Base-by-base conservation (phyloP, 2,888 invertebrate genomes). In the Chloromyia formosa region DNA sequence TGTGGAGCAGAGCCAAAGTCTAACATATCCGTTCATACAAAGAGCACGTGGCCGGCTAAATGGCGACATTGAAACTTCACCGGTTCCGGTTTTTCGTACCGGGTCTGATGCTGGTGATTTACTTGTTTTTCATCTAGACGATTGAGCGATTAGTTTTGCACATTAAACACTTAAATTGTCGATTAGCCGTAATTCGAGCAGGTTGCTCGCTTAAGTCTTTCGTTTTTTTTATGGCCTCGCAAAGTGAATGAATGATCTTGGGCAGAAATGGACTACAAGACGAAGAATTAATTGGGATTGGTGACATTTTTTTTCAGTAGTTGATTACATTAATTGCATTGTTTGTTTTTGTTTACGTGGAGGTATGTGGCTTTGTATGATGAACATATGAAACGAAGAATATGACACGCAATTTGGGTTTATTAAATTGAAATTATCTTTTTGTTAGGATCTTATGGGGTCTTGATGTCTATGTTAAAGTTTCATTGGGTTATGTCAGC, bases 31-130 rank as follows among this genome's bases (percentile, higher is more conserved):
- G 7, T 35, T 2, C 7, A 35, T 35, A 35, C 27, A 7, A 35
- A 35, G 27, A 35, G 27, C 53, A 66, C 18, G 23, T 23, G 49
- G 66, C 56, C 69, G 69, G 69, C 69, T 22, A 18, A 54, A 35
- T 12, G 35, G 20, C 14, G 69, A 69, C 69, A 69, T 69, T 69
- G 69, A 69, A 69, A 69, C 56, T 69, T 27, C n/a, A 54, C 69
- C 69, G 69, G 69, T 69, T 69, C 69, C 69, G 69, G 69, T 69
- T 20, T 61, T 16, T 16, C 16, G 10, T 56, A 20, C 10, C 20
- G 4, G 16, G 10, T 12, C 49, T 49, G 49, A 35, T 35, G 27
- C 27, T 35, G 27, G 27, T 35, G 27, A 35, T 35, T 35, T 35
- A 35, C 27, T 35, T 35, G 27, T 4, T 35, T 35, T 35, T 35